Evolutionary conservation across 2,797 vertebrate genomes (phyloP).

Genomic region (Platyrinchus mystaceus): DNA sequence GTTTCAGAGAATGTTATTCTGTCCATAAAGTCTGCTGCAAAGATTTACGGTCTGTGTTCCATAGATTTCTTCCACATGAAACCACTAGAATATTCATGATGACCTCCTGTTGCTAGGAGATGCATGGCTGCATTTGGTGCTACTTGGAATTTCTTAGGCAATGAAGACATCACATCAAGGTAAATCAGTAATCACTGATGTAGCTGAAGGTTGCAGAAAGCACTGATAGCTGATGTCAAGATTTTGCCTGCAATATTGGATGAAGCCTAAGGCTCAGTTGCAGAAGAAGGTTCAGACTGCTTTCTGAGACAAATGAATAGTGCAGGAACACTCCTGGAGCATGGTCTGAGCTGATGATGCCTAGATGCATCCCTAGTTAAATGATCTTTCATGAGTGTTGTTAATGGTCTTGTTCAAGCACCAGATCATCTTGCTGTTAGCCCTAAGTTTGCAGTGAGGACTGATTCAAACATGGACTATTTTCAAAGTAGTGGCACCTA

Average conservation of each 20-base stretch:
- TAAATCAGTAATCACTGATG: background rate
- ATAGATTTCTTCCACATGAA: background rate
- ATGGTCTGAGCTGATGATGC: background rate
- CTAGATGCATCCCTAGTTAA: background rate
- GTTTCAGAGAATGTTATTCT: background rate
- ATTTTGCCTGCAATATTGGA: background rate
- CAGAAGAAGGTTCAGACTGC: background rate
- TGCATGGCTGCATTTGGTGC: background rate
- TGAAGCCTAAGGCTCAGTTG: background rate
- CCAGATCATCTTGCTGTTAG: background rate
- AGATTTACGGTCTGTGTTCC: background rate
- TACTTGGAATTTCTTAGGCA: background rate
- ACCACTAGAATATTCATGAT: background rate
- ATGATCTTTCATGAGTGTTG: background rate
- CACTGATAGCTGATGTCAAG: background rate
- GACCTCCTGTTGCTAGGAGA: background rate
- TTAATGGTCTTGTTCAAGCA: background rate
- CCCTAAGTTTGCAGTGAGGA: background rate
- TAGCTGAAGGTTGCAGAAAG: background rate
- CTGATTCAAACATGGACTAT: background rate
- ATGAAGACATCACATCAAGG: background rate
- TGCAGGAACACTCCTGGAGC: background rate
- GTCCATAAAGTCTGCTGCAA: background rate
- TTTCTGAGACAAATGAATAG: background rate
- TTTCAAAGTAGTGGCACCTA: background rate